phyloP scores from a whole-genome alignment of 2,797 vertebrate genomes.

The Dipus sagitta region DNA sequence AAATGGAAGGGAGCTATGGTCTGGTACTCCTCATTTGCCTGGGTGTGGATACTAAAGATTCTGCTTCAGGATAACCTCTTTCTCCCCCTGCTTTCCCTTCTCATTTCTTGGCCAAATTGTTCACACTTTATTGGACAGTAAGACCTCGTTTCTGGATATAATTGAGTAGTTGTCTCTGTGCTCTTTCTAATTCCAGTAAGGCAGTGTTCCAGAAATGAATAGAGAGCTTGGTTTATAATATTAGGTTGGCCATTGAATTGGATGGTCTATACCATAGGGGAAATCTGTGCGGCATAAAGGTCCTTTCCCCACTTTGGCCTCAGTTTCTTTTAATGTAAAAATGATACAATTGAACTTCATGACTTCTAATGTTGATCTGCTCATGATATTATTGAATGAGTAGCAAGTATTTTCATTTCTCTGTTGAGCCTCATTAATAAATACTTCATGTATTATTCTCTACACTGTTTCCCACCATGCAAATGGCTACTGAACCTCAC shows the following conservation, averaged over 20 bases:
- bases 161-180: slow-evolving; percentile 24
- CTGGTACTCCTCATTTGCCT: not conserved
- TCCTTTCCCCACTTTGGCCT: not conserved
- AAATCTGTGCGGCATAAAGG: not conserved
- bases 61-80: not conserved
- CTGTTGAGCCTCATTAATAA: not conserved
- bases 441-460: not conserved
- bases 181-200: slow-evolving; percentile 32
- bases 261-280: not conserved
- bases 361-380: not conserved
- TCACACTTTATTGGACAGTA: slow-evolving; percentile 16
- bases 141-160: slow-evolving; percentile 23
- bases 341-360: not conserved
- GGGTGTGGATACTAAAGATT: not conserved
- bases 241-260: not conserved
- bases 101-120: not conserved
- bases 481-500: not conserved
- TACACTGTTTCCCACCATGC: not conserved
- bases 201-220: not conserved
- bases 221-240: not conserved
- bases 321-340: slow-evolving; percentile 22
- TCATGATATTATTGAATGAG: not conserved
- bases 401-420: slow-evolving; percentile 26
- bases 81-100: not conserved
- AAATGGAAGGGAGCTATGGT: not conserved